Percentiles rank a stretch among this genome's conserved stretches.
Evolutionary conservation across 2,797 vertebrate genomes (phyloP).

Genomic region (Bucorvus abyssinicus): DNA sequence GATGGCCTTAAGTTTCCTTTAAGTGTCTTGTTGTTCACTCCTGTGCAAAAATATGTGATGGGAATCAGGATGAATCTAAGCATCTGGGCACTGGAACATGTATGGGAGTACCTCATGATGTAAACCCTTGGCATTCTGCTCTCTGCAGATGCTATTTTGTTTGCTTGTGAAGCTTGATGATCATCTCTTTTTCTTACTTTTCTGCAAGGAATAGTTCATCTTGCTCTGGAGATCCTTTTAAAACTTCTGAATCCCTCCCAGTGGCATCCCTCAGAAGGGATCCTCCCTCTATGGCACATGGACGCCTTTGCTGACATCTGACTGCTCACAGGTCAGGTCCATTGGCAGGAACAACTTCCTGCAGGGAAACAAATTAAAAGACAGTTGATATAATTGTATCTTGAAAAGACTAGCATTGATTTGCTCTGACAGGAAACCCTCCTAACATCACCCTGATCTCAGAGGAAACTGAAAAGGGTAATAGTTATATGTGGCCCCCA

Average conservation of each 20-base stretch:
- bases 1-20: neutral
- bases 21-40: neutral
- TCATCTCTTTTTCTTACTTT: neutral
- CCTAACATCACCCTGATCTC: neutral
- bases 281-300: accelerated
- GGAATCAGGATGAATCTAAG: neutral
- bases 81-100: neutral
- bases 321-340: neutral
- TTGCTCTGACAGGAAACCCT: neutral
- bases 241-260: neutral
- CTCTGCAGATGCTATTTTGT: neutral
- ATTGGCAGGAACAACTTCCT: neutral
- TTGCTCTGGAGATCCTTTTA: neutral
- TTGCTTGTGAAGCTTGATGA: neutral
- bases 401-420: neutral
- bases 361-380: neutral
- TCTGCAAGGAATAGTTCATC: neutral
- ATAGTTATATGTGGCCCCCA: neutral
- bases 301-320: neutral
- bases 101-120: neutral
- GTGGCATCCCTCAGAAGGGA: neutral
- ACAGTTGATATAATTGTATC: neutral
- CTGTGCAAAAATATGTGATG: neutral
- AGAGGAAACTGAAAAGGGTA: neutral
- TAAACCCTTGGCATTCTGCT: neutral